A percentile compares a stretch with the other conserved stretches of the same genome.
Evolutionary conservation across 1,140 invertebrate species (phyloP).

Genomic region (Aphaenogaster rudis): DNA sequence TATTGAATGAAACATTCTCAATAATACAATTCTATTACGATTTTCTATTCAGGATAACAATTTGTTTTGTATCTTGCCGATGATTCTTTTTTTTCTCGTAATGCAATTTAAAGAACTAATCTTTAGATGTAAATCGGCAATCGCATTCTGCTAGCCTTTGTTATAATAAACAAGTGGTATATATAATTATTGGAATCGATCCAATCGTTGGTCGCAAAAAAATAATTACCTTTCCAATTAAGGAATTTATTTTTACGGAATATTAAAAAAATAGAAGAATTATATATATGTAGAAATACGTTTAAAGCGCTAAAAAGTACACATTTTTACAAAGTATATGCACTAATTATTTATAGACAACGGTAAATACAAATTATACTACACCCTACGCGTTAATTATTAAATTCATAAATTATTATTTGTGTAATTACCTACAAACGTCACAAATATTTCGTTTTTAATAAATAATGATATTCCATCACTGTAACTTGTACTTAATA

Average conservation of each 20-base stretch:
- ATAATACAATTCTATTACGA: constrained; percentile 30
- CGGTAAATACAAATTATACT: constrained; percentile 28
- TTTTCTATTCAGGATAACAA: constrained; percentile 26
- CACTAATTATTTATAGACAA: constrained; percentile 41
- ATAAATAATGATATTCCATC: constrained; percentile 56
- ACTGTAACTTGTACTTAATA: neutral
- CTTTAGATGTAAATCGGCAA: constrained; percentile 12
- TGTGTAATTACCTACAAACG: constrained; percentile 41
- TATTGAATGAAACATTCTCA: constrained; percentile 42
- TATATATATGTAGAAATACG: constrained; percentile 27
- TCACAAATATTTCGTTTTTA: constrained; percentile 57
- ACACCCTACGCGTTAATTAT: constrained; percentile 26
- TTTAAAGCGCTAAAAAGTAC: constrained; percentile 41
- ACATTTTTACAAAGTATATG: constrained; percentile 53
- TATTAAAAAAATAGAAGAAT: constrained; percentile 54
- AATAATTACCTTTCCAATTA: constrained; percentile 1
- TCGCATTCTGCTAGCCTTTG: neutral
- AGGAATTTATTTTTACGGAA: constrained; percentile 25
- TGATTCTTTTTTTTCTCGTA: neutral
- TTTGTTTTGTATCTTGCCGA: neutral
- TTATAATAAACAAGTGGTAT: neutral
- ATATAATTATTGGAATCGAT: constrained; percentile 26
- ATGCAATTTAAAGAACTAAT: constrained; percentile 32
- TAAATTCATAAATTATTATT: constrained; percentile 48
- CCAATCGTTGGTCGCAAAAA: constrained; percentile 2